Evolutionary conservation across 2,888 invertebrate genomes (phyloP).

Genomic region (Caenorhabditis wallacei): DNA sequence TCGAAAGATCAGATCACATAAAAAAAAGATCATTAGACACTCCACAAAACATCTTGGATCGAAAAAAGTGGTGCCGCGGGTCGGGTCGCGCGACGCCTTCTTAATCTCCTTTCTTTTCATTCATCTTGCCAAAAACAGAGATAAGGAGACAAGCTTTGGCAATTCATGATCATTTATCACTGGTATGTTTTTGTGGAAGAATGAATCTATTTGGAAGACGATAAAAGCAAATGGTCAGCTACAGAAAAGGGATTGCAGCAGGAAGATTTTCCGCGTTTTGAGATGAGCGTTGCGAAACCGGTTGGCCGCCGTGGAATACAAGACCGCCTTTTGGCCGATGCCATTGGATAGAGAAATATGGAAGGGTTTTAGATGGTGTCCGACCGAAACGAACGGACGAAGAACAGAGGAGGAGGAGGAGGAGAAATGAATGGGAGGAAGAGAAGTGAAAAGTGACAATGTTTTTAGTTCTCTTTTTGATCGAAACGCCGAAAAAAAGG

Average conservation of each 20-base stretch:
- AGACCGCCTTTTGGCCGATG: slow-evolving; percentile 43
- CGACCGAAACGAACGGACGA: slow-evolving; percentile 47
- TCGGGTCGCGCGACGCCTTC: neutral
- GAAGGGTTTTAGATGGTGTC: slow-evolving; percentile 13
- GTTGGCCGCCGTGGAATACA: slow-evolving; percentile 24
- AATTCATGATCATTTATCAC: slow-evolving; percentile 35
- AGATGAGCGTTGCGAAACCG: slow-evolving; percentile 49
- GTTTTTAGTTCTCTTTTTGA: slow-evolving; percentile 18
- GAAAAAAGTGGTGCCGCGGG: slow-evolving; percentile 36
- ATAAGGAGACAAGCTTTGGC: slow-evolving; percentile 22
- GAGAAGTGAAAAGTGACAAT: slow-evolving; percentile 32
- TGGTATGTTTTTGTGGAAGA: slow-evolving; percentile 17
- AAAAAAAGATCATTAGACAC: slow-evolving; percentile 7
- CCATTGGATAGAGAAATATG: slow-evolving; percentile 37
- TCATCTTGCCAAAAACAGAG: neutral
- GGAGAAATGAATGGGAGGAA: slow-evolving; percentile 1
- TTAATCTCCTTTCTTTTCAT: neutral
- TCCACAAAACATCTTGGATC: slow-evolving; percentile 21
- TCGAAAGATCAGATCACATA: neutral
- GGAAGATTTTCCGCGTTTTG: slow-evolving; percentile 31
- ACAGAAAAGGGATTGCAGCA: slow-evolving; percentile 37
- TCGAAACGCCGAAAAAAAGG: neutral
- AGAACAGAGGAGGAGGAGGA: slow-evolving; percentile 12
- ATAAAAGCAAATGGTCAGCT: slow-evolving; percentile 15
- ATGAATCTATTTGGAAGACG: slow-evolving; percentile 2